Percentiles rank a stretch among this genome's conserved stretches.
phyloP scores from a whole-genome alignment of 2,113 vertebrate species.

The Heterotis niloticus region DNA sequence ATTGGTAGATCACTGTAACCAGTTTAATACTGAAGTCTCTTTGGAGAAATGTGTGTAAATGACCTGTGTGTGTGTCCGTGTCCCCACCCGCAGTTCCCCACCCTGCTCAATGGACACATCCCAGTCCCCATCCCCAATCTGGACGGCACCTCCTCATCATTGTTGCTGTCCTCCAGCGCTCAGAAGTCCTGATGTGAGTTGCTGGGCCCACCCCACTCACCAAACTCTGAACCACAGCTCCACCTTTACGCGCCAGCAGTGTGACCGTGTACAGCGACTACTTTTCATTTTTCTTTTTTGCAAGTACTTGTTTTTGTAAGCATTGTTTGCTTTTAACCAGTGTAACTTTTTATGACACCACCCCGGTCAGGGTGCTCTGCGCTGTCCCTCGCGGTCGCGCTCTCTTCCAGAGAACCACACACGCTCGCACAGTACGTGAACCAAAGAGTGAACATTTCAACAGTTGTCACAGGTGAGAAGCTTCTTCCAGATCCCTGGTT shows the following conservation, averaged over 20 bases:
- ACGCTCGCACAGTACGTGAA: conserved; percentile 2
- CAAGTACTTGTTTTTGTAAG: conserved; percentile 7
- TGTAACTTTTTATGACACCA: not conserved
- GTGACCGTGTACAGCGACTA: conserved; percentile 4
- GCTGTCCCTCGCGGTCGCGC: no score
- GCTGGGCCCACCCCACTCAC: not conserved
- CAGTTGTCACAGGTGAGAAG: not conserved
- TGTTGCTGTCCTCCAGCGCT: conserved; percentile 77
- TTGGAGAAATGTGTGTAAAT: no score
- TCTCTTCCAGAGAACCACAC: conserved; percentile 8
- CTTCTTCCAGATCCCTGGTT: not conserved
- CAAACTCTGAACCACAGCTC: not conserved
- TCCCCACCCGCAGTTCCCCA: conserved; percentile 76
- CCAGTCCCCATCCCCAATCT: conserved; percentile 74
- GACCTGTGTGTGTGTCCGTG: conserved; percentile 19
- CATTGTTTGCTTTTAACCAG: conserved; percentile 20
- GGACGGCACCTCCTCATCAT: conserved; percentile 77
- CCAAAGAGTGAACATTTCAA: not conserved
- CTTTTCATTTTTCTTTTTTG: not conserved
- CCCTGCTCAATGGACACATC: conserved; percentile 82
- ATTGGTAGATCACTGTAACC: no score
- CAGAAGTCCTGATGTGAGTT: conserved; percentile 82
- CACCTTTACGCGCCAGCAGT: not conserved
- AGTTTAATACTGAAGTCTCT: no score
- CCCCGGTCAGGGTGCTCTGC: not conserved